Evolutionary conservation across 2,888 invertebrate species (phyloP), one percentile per base, ranked within the genome.

Genomic region (Drosophila kambysellisi): DNA sequence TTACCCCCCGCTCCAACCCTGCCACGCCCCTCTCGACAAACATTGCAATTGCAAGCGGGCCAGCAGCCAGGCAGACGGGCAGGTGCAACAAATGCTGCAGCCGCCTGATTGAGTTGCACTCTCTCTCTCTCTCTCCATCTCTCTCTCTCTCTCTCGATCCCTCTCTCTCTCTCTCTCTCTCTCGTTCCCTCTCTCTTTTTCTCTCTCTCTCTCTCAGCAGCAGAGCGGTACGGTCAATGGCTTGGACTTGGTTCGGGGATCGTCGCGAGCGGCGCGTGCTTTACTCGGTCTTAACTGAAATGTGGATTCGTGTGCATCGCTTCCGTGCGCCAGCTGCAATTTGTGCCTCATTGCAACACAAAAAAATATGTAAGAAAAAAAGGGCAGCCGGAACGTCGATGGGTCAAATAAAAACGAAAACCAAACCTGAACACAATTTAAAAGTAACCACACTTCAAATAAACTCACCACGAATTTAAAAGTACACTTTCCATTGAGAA

Each of bases 311-410:
- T 81, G 83, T 71, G 78, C 58, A 66, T 48, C 66, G 85, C 80
- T 86, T 83, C 88, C 88, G 79, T 87, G 84, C 75, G 84, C 82
- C 89, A 88, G 89, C 89, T 89, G 88, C 89, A 88, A 89, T 82
- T 83, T 84, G 86, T 73, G 79, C 69, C 80, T 70, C 76, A 74
- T 67, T 78, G 82, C 83, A 65, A 39, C 46, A 52, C 29, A 58
- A 20, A 61, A 37, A 62, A 50, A 64, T 41, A 35, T 35, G 35
- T 12, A 35, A 12, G 3, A 43, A 43, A 72, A 70, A 76, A 64
- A 75, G 72, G 77, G 66, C 88, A 81, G 86, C 72, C 86, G 83
- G 61, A 83, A 88, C 86, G 72, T 76, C 74, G 62, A 74, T 79
- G 69, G 76, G 59, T 58, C 46, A 52, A 64, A 62, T 33, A 50